phyloP scores from a whole-genome alignment of 2,113 vertebrate species.

The Toxostoma redivivum region DNA sequence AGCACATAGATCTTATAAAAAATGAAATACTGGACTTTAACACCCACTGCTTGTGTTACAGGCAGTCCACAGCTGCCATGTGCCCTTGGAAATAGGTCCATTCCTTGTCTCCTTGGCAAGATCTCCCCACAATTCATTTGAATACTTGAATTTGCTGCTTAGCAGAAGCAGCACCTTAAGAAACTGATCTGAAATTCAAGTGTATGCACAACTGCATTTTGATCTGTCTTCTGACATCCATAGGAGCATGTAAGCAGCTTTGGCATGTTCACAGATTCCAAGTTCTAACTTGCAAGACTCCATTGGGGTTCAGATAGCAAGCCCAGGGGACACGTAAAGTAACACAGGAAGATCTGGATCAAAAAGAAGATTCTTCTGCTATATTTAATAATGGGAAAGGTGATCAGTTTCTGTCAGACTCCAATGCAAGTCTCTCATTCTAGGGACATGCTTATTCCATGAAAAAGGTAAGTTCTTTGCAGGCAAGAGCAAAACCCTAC shows the following conservation, averaged over 20 bases:
- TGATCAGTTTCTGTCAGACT: background rate
- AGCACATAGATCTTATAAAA: background rate
- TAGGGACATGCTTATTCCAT: background rate
- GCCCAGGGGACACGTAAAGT: background rate
- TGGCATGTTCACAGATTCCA: background rate
- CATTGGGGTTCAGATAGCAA: background rate
- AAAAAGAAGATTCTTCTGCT: background rate
- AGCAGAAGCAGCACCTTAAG: slow-evolving; percentile 16
- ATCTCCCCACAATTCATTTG: background rate
- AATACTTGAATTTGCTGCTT: background rate
- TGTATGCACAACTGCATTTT: slow-evolving; percentile 41
- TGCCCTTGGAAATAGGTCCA: background rate
- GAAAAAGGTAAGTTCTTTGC: background rate
- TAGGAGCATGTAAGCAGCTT: background rate
- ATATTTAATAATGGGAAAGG: background rate
- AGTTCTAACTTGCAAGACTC: background rate
- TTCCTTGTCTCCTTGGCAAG: background rate
- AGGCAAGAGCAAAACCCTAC: background rate
- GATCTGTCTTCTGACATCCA: slow-evolving; percentile 18
- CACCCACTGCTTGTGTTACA: background rate
- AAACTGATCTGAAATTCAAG: slow-evolving; percentile 19
- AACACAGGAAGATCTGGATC: background rate
- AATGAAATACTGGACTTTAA: background rate
- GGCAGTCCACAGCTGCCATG: background rate
- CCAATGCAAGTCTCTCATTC: background rate